Evolutionary conservation across 2,113 vertebrate genomes (phyloP).

Genomic region (Etheostoma cragini): DNA sequence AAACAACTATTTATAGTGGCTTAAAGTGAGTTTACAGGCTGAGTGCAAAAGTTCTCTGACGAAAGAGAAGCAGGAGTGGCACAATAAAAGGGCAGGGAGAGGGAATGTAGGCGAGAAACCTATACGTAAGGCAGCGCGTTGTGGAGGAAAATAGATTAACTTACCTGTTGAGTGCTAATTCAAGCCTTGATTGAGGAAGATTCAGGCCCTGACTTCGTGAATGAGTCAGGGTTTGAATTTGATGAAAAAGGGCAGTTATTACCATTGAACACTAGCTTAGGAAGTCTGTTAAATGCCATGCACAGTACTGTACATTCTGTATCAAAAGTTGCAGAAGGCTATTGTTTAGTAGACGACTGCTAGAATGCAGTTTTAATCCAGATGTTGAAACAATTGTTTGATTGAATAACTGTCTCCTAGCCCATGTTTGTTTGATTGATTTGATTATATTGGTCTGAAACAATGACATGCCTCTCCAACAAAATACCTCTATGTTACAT

Average conservation of each 20-base stretch:
- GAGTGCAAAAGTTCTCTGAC: background rate
- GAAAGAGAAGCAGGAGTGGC: conserved; percentile 14
- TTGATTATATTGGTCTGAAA: background rate
- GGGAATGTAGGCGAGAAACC: background rate
- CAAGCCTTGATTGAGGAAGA: conserved; percentile 27
- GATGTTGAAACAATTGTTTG: background rate
- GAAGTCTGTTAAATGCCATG: background rate
- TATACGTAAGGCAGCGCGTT: background rate
- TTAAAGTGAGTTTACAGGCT: background rate
- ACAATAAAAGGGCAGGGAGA: conserved; percentile 15
- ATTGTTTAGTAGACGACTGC: background rate
- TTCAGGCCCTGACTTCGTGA: background rate
- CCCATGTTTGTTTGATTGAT: background rate
- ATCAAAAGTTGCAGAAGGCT: background rate
- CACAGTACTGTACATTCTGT: background rate
- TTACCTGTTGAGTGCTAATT: conserved; percentile 15
- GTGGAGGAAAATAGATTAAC: background rate
- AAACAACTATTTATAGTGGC: conserved; percentile 6
- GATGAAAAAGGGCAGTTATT: background rate
- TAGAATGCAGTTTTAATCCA: background rate
- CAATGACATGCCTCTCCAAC: background rate
- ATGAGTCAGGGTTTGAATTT: conserved; percentile 22
- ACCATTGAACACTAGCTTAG: background rate
- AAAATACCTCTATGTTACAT: background rate
- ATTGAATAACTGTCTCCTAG: background rate